Conservation (phyloP, 2,113 vertebrate genomes). For the Tauraco erythrolophus region DNA sequence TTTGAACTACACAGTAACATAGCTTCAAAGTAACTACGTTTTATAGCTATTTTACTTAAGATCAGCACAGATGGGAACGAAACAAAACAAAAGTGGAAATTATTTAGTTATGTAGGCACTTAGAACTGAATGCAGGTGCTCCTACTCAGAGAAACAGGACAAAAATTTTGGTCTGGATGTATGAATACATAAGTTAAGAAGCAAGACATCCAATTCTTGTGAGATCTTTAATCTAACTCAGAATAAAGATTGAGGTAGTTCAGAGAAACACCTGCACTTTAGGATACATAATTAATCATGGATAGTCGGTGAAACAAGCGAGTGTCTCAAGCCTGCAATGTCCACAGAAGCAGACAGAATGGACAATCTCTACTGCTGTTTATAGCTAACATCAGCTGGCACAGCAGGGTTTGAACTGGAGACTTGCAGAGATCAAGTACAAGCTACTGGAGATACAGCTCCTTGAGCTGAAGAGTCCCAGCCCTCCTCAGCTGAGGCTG, state of each 20-base stretch:
- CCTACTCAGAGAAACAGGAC: not conserved
- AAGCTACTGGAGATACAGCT: not conserved
- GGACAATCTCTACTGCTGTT: not conserved
- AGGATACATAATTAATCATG: rapidly evolving
- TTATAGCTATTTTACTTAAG: not conserved
- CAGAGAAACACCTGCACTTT: not conserved
- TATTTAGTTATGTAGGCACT: not conserved
- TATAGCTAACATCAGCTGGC: not conserved
- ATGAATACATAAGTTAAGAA: not conserved
- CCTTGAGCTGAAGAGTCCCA: not conserved
- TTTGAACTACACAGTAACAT: not conserved
- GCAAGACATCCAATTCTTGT: not conserved
- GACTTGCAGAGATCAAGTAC: not conserved
- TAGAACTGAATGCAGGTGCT: not conserved
- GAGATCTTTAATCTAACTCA: not conserved
- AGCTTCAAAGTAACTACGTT: not conserved
- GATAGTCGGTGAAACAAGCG: not conserved
- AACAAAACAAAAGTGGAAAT: not conserved
- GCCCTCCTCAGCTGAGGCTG: not conserved
- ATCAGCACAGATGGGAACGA: not conserved
- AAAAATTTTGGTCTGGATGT: not conserved
- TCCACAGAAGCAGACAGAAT: not conserved
- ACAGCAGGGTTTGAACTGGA: not conserved
- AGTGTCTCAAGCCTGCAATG: rapidly evolving
- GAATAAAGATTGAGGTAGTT: not conserved